A percentile compares a stretch with the other conserved stretches of the same genome.
These are phyloP conservation scores for Spheniscus humboldti DNA, from an alignment of 2,797 vertebrate species.

Conservation along the genomic window DNA sequence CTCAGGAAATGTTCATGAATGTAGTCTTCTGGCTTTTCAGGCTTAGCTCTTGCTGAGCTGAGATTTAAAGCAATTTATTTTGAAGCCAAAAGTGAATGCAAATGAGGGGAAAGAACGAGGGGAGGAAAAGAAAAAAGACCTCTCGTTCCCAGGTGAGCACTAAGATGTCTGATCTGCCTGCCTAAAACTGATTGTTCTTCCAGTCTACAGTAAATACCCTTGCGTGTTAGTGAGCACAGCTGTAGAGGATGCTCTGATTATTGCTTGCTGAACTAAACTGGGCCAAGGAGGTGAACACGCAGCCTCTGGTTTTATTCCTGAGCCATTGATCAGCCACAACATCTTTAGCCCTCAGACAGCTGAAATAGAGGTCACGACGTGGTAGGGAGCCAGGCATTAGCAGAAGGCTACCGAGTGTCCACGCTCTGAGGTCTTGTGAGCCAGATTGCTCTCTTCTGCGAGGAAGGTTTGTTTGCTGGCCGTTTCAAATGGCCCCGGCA, in stretches of 20 bases:
- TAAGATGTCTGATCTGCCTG: constrained; percentile 16
- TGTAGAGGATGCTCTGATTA: background rate
- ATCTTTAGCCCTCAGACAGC: background rate
- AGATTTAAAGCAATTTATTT: constrained; percentile 57
- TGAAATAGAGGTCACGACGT: background rate
- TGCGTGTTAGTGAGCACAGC: background rate
- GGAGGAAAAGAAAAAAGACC: background rate
- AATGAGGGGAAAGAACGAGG: constrained; percentile 4
- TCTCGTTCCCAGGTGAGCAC: constrained; percentile 2
- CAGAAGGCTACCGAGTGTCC: background rate
- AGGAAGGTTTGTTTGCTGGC: background rate
- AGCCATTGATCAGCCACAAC: background rate
- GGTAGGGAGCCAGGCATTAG: background rate
- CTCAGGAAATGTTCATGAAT: background rate
- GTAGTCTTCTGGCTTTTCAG: constrained; percentile 22
- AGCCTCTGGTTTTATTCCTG: background rate
- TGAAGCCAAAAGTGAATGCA: constrained; percentile 33
- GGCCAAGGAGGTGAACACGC: background rate
- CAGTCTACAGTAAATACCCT: background rate
- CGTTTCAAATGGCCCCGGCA: background rate
- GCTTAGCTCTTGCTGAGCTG: constrained; percentile 31
- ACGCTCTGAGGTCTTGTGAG: background rate
- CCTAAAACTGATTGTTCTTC: background rate
- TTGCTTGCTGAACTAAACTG: background rate
- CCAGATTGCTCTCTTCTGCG: background rate